Evolutionary conservation across 2,797 vertebrate genomes (phyloP), one percentile per base, ranked within the genome.

Genomic region (Chrysocyon brachyurus): DNA sequence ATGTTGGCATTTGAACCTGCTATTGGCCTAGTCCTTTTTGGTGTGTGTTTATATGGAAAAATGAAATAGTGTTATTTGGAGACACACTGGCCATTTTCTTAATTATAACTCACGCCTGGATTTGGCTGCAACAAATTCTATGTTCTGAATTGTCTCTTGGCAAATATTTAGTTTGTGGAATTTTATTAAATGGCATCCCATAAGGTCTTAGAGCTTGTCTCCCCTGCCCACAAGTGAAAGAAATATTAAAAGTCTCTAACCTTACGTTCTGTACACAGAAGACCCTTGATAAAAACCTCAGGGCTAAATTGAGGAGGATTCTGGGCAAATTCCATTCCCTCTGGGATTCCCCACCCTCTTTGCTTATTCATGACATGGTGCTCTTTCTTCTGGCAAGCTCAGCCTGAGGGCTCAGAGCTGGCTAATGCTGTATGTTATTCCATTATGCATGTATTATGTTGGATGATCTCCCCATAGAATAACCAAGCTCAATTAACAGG

Each of bases 161-260:
- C 3, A 85, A n/a, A 78, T 82, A 73, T 16, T 93, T 61, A 61
- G 46, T 83, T 59, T 77, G 66, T 31, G 19, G 36, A 86, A 40
- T 84, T 72, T 81, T 56, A 95, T 88, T 90, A 84, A 93, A 79
- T 14, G 40, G 26, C 24, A 31, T 83, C 49, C 49, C 72, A 16
- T 59, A 92, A 61, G 66, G 15, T 82, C 87, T 90, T 28, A 61
- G 63, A 95, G 52, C 72, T 91, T 91, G 79, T 92, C 70, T 91
- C 94, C 22, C 87, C 36, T 64, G 16, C 64, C 33, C 4, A 56
- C 59, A 33, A 81, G 70, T 63, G 33, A 81, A 90, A 73, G 82
- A 93, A 96, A 94, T 49, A 79, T 90, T 92, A 79, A 66, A 70
- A 75, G 22, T 87, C 57, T 90, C 68, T 94, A 11, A 33, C 59